phyloP scores from a whole-genome alignment of 2,888 invertebrate genomes.

The Hyposoter dolosus region DNA sequence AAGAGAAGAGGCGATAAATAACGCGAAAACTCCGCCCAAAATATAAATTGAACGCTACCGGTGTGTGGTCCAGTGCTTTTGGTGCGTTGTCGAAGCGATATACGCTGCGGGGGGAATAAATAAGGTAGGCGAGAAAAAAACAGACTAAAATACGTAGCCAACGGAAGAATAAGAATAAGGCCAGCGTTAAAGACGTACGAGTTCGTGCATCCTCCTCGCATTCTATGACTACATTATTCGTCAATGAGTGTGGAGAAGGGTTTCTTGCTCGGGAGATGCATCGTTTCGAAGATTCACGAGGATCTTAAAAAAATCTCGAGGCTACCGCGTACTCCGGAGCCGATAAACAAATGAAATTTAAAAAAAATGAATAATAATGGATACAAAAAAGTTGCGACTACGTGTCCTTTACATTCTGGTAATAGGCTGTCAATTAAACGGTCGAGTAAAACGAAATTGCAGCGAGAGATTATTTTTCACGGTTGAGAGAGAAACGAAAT shows the following conservation, averaged over 20 bases:
- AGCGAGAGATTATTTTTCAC: slow-evolving; percentile 9
- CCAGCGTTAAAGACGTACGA: slow-evolving; percentile 22
- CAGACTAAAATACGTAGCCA: background rate
- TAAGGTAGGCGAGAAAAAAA: slow-evolving; percentile 36
- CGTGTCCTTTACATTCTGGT: slow-evolving; percentile 4
- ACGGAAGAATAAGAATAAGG: slow-evolving; percentile 2
- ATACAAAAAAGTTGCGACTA: background rate
- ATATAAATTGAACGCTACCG: slow-evolving; percentile 83
- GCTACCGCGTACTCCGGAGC: background rate
- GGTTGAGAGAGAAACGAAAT: background rate
- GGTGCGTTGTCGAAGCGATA: slow-evolving; percentile 54
- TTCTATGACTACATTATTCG: slow-evolving; percentile 59
- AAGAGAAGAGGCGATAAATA: slow-evolving; percentile 76
- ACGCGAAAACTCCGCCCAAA: slow-evolving; percentile 81
- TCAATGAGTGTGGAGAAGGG: background rate
- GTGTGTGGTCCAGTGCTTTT: slow-evolving; percentile 78
- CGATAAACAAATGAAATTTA: background rate
- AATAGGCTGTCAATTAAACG: slow-evolving; percentile 7
- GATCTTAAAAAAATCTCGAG: slow-evolving; percentile 27
- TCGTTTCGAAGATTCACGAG: slow-evolving; percentile 37
- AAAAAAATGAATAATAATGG: background rate
- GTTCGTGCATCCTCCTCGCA: slow-evolving; percentile 28
- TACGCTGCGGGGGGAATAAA: slow-evolving; percentile 47
- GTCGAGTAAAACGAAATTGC: background rate
- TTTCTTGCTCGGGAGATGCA: slow-evolving; percentile 15